These are phyloP conservation scores for Xenopus tropicalis DNA, from an alignment of 2,113 vertebrate genomes.

Conservation along the genomic window DNA sequence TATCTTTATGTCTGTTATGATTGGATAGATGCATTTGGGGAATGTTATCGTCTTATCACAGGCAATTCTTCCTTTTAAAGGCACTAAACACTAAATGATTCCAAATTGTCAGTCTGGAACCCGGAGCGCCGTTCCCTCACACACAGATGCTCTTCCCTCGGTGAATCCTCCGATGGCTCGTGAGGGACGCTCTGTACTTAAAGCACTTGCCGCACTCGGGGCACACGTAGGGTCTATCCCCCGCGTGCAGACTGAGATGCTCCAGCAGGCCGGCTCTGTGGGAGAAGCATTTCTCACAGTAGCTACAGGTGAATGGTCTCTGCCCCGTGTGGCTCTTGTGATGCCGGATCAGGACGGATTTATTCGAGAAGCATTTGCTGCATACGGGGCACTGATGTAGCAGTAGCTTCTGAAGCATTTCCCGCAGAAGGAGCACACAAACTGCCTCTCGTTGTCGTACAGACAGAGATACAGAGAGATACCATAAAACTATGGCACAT, in stretches of 20 bases:
- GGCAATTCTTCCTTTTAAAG: no score
- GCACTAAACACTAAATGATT: no score
- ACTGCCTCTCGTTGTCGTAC: not conserved
- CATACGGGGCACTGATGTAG: conserved; percentile 64
- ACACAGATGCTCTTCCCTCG: not conserved
- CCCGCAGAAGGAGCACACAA: conserved; percentile 1
- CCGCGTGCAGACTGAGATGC: conserved; percentile 5
- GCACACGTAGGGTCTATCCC: conserved; percentile 61
- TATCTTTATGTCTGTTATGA: no score
- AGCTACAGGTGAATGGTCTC: not conserved
- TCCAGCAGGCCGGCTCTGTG: not conserved
- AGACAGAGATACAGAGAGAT: no score
- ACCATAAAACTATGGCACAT: no score
- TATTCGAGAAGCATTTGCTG: conserved; percentile 37
- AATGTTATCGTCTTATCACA: no score
- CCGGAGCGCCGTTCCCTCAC: no score
- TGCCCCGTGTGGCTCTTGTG: conserved; percentile 2
- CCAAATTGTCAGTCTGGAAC: no score
- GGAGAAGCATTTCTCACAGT: not conserved
- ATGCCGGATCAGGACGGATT: conserved; percentile 3
- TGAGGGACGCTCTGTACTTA: conserved; percentile 49
- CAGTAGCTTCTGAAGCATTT: conserved; percentile 21
- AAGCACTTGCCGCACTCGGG: conserved; percentile 62
- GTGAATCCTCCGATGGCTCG: not conserved
- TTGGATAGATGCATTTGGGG: no score